Percentiles rank a stretch among this genome's conserved stretches.
phyloP scores from a whole-genome alignment of 2,797 vertebrate genomes.

The Xiphorhynchus erythropygius region DNA sequence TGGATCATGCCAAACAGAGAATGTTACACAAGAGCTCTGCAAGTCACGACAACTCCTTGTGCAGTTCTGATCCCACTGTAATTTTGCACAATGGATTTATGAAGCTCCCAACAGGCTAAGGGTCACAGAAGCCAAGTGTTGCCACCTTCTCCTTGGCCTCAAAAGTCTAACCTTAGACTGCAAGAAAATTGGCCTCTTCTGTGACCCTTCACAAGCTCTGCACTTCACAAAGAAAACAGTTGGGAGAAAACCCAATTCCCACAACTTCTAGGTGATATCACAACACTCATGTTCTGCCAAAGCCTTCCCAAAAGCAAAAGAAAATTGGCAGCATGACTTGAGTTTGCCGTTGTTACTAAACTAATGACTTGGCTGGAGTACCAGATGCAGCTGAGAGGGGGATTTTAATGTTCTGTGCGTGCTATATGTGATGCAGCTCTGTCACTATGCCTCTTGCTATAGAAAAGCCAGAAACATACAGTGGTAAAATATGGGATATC shows the following conservation, averaged over 20 bases:
- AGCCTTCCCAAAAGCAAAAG: not conserved
- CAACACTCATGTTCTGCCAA: not conserved
- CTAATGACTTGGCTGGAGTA: not conserved
- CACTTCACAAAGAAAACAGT: not conserved
- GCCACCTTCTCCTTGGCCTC: not conserved
- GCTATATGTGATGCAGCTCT: rapidly evolving
- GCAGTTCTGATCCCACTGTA: not conserved
- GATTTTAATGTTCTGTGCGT: not conserved
- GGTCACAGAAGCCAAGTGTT: not conserved
- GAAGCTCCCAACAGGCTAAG: not conserved
- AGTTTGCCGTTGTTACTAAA: not conserved
- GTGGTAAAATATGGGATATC: not conserved
- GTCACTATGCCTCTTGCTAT: not conserved
- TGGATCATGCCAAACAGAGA: not conserved
- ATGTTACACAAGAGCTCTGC: not conserved
- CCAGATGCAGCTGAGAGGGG: not conserved
- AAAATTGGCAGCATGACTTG: not conserved
- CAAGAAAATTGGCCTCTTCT: not conserved
- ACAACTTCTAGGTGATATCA: not conserved
- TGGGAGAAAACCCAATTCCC: not conserved
- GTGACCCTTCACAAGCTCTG: not conserved
- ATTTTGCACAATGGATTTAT: not conserved
- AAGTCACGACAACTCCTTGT: not conserved
- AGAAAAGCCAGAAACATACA: not conserved
- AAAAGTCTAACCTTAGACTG: not conserved